Evolutionary conservation across 2,797 vertebrate genomes (phyloP), one percentile per base, ranked within the genome.

Genomic region (Sardinella longiceps): DNA sequence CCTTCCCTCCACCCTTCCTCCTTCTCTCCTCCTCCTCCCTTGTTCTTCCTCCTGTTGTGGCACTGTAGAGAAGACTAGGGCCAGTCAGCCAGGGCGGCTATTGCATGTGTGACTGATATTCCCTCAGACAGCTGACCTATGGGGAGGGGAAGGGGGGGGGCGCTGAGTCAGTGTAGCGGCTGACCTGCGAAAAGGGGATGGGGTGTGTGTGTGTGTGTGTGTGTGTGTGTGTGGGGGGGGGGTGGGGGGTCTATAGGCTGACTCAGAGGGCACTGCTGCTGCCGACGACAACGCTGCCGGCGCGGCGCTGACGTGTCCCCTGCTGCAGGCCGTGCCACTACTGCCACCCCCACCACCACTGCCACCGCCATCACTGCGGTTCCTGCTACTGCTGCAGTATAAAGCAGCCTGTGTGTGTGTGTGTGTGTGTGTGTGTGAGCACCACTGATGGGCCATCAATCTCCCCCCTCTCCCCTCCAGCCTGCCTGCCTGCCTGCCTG

Each of bases 41-140:
- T 53, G 46, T 51, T 80, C 87, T 43, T 84, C 18, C 84, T 58
- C 56, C 46, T 81, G 37, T 81, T 66, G 66, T 45, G 43, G 81
- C 80, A 85, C 80, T 39, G 74, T n/a, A 0, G 70, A 33, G 12
- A 43, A 33, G 12, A 43, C 51, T 43, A n/a, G 50, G 4, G 23
- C 83, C 63, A 82, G 33, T 18, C 45, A 18, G 45, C 86, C 50
- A 84, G 84, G 33, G 46, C 86, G 11, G 46, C 7, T 10, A 89
- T 91, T 51, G 28, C 45, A 83, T 85, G 86, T 89, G 90, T 94
- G 94, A 95, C 92, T 91, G 91, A 94, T 91, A 95, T 94, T 90
- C 89, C 91, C 90, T 92, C 91, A 87, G 94, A 94, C 95, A 95
- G 94, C 92, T 95, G 95, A 95, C 94, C 95, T 95, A 95, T 93